Evolutionary conservation across 2,113 vertebrate species (phyloP).

Genomic region (Oryzias javanicus): DNA sequence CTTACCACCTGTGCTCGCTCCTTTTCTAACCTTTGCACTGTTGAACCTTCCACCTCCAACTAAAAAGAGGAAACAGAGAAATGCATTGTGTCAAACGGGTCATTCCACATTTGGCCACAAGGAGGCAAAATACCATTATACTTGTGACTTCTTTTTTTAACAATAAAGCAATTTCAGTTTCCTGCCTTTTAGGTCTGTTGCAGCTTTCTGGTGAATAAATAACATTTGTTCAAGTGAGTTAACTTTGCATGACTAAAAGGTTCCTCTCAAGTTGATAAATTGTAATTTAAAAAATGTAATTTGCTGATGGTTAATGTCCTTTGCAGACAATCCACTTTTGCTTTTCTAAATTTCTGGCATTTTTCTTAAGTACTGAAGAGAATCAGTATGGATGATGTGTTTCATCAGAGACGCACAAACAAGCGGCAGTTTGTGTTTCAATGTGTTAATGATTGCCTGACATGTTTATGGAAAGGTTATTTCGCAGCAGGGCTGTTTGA

Average conservation of each 20-base stretch:
- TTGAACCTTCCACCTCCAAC: slow-evolving; percentile 90
- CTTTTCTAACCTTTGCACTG: slow-evolving; percentile 86
- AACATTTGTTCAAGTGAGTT: too few relatives aligned
- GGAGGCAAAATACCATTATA: slow-evolving; percentile 49
- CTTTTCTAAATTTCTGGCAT: neutral
- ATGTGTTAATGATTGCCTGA: slow-evolving; percentile 4
- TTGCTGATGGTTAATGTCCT: neutral
- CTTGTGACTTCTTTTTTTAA: too few relatives aligned
- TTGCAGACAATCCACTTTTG: too few relatives aligned
- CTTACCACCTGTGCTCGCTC: slow-evolving; percentile 84
- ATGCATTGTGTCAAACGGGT: neutral
- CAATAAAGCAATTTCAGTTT: neutral
- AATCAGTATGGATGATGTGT: neutral
- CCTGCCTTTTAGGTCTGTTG: neutral
- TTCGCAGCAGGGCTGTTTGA: slow-evolving; percentile 10
- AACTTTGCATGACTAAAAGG: neutral
- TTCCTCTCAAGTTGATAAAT: neutral
- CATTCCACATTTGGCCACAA: slow-evolving; percentile 56
- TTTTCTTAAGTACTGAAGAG: neutral
- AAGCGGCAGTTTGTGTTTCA: neutral
- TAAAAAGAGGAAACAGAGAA: slow-evolving; percentile 52
- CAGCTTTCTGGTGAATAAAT: too few relatives aligned
- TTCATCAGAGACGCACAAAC: neutral
- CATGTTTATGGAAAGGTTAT: slow-evolving; percentile 18
- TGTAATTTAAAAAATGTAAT: neutral